These are phyloP conservation scores for Plectrocnemia conspersa DNA, from an alignment of 1,140 invertebrate genomes.

Conservation along the genomic window DNA sequence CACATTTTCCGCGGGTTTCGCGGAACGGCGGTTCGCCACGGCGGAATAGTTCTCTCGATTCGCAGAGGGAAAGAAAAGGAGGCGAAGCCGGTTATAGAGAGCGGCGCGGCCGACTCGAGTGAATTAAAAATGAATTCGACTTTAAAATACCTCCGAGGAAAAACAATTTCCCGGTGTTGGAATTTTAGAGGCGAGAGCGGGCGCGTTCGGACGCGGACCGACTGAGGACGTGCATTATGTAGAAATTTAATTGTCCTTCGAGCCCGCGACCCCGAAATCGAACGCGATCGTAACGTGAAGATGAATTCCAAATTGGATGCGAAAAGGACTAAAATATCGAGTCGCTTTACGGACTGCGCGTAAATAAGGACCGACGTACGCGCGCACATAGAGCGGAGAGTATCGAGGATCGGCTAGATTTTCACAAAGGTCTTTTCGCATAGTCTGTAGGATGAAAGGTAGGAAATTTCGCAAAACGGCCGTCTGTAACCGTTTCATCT, in stretches of 20 bases:
- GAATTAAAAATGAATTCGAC: conserved; percentile 36
- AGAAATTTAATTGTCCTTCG: conserved; percentile 12
- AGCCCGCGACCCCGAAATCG: too few species aligned
- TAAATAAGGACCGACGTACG: not conserved
- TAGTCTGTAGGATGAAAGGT: conserved; percentile 19
- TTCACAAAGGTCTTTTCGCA: conserved; percentile 17
- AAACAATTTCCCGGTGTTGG: conserved; percentile 26
- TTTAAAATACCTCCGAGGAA: conserved; percentile 32
- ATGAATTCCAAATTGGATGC: too few species aligned
- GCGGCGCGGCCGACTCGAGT: conserved; percentile 11
- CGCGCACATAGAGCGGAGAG: conserved; percentile 1
- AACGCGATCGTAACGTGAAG: too few species aligned
- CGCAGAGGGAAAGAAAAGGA: conserved; percentile 1
- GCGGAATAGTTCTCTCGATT: not conserved
- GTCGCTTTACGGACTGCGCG: too few species aligned
- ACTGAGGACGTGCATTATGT: conserved; percentile 28
- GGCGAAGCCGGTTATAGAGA: conserved; percentile 16
- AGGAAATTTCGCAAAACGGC: conserved; percentile 18
- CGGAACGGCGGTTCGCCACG: conserved; percentile 4
- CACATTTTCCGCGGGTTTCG: conserved; percentile 13
- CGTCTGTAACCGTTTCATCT: conserved; percentile 23
- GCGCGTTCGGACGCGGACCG: conserved; percentile 11
- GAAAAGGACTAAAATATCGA: too few species aligned
- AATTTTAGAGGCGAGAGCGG: conserved; percentile 20
- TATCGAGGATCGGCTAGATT: conserved; percentile 6